These are phyloP conservation scores for Cynaeus angustus DNA, from an alignment of 2,888 invertebrate genomes.

Conservation along the genomic window DNA sequence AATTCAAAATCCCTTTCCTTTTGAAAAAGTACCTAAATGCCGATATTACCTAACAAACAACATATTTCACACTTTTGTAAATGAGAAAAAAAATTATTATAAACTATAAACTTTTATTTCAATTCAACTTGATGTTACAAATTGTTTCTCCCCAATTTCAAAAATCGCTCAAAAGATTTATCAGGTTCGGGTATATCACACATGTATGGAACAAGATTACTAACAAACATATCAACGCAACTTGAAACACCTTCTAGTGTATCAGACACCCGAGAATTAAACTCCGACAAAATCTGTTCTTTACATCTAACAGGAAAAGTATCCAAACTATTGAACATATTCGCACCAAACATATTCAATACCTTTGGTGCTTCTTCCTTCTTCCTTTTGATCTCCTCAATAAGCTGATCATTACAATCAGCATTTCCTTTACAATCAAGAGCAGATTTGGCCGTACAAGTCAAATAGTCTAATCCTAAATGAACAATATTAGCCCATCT, in stretches of 20 bases:
- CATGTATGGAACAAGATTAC: not conserved
- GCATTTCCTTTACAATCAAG: constrained; percentile 2
- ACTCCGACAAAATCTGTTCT: not conserved
- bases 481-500: constrained; percentile 1
- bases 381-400: not conserved
- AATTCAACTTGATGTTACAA: too few species aligned
- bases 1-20: too few species aligned
- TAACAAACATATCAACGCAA: not conserved
- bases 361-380: not conserved
- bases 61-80: too few species aligned
- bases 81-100: too few species aligned
- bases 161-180: too few species aligned
- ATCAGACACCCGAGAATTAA: not conserved
- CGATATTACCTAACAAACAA: too few species aligned
- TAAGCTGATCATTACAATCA: not conserved
- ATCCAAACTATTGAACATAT: not conserved
- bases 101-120: too few species aligned
- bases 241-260: not conserved
- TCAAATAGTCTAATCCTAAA: not conserved
- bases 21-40: too few species aligned
- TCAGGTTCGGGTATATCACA: not conserved
- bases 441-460: not conserved
- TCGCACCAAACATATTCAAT: not conserved
- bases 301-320: not conserved
- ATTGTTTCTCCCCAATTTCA: too few species aligned